Evolutionary conservation across 2,888 invertebrate species (phyloP).

Genomic region (Drosophila mimetica): DNA sequence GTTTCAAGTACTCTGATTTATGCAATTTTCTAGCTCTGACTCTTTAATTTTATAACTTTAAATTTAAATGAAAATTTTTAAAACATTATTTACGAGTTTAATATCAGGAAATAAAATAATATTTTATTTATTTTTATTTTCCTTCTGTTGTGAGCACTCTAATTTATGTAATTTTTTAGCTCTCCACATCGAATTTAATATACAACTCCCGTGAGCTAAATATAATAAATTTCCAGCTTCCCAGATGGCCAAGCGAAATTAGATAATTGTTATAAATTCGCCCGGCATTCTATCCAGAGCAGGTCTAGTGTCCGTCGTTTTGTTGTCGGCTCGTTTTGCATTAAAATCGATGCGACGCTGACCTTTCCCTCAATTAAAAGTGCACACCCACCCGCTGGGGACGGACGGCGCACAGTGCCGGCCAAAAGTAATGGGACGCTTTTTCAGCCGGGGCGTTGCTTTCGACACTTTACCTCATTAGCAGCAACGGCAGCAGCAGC

Average conservation of each 20-base stretch:
- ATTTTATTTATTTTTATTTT: neutral
- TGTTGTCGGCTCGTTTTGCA: slow-evolving; percentile 42
- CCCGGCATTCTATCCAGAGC: neutral
- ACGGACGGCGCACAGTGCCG: slow-evolving; percentile 44
- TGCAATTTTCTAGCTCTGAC: too few relatives aligned
- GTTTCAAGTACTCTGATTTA: too few relatives aligned
- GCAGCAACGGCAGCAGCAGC: slow-evolving; percentile 31
- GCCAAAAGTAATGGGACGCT: slow-evolving; percentile 51
- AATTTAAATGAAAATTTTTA: too few relatives aligned
- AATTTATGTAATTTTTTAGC: neutral
- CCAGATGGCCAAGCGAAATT: neutral
- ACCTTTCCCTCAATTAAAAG: slow-evolving; percentile 74
- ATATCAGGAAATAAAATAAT: neutral
- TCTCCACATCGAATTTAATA: neutral
- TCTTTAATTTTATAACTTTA: too few relatives aligned
- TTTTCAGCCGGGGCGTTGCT: slow-evolving; percentile 32
- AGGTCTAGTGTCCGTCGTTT: slow-evolving; percentile 10
- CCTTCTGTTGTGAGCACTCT: neutral
- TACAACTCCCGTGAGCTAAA: neutral
- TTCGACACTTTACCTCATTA: slow-evolving; percentile 62
- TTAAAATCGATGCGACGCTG: slow-evolving; percentile 72
- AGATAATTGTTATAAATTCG: slow-evolving; percentile 4
- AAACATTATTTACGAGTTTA: too few relatives aligned
- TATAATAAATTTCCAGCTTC: neutral
- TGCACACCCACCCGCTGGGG: slow-evolving; percentile 12